Base-by-base conservation (phyloP, 2,113 vertebrate species). In the Propithecus coquereli region DNA sequence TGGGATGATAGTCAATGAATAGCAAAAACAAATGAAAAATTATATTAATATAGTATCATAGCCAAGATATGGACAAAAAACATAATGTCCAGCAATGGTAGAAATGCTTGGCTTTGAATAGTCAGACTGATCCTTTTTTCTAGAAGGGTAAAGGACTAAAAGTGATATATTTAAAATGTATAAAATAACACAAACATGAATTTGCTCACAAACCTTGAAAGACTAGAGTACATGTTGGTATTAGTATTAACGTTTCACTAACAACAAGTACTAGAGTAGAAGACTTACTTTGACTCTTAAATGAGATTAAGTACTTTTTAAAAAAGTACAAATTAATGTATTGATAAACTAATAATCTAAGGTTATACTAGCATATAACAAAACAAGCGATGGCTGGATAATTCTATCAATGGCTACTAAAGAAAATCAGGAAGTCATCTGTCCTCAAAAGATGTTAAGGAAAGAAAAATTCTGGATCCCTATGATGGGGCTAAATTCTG, bases 21-120 rank as follows among this genome's bases (percentile, higher is more conserved):
- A 88, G 59, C 34, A 89, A 86, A 96, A 96, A 85, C 7, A 92
- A 93, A 43, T 71, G 9, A 93, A 95, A 93, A 97, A 90, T 40
- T 45, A 76, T 73, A 94, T 66, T 47, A 92, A 50, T 94, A 71
- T 10, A 95, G 14, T 61, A 90, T 43, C 25, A 57, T 32, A 77
- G 63, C 12, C 93, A 94, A 90, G 9, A 84, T 43, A 88, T 32
- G 16, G 20, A 88, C 6, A 88, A 54, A 92, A 90, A 92, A 74
- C 10, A 86, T 90, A 76, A 79, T 52, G 18, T 65, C n/a, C 23
- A 68, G 12, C 13, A 85, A 45, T 61, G 37, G 8, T 83, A 96
- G 37, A 93, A 91, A 93, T 63, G 9, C 14, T 63, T 86, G 65
- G 18, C 27, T 89, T 16, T 59, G 13, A 90, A 96, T 94, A 95